Evolutionary conservation across 2,888 invertebrate species (phyloP).

Genomic region (Odiellus spinosus): DNA sequence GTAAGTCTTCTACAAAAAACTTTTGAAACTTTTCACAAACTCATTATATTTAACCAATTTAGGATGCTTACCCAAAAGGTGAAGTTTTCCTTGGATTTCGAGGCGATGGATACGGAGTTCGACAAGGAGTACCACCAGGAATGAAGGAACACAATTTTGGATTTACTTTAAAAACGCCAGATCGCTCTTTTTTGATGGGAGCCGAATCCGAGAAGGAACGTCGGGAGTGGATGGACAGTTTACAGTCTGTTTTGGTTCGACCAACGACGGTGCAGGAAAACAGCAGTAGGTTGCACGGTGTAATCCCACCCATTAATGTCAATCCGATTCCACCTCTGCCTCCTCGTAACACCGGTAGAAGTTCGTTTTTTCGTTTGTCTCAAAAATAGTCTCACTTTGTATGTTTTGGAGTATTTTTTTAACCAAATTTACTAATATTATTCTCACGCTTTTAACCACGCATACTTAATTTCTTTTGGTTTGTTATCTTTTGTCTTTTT

Average conservation of each 20-base stretch:
- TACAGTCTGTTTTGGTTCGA: conserved; percentile 54
- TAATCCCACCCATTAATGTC: too few relatives aligned
- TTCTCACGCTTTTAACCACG: too few relatives aligned
- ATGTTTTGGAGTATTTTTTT: too few relatives aligned
- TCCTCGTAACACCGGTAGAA: too few relatives aligned
- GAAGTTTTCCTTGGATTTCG: conserved; percentile 71
- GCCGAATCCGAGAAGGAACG: conserved; percentile 59
- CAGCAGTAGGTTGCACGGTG: conserved; percentile 11
- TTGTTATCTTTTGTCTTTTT: too few relatives aligned
- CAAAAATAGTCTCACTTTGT: too few relatives aligned
- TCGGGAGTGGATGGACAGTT: conserved; percentile 59
- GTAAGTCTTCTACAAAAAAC: too few relatives aligned
- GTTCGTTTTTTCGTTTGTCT: too few relatives aligned
- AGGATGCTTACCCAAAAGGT: conserved; percentile 75
- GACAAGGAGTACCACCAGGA: conserved; percentile 47
- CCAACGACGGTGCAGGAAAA: conserved; percentile 59
- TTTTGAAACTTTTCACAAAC: neutral
- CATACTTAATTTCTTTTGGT: too few relatives aligned
- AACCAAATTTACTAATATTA: too few relatives aligned
- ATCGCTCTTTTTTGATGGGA: conserved; percentile 55
- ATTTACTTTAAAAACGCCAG: conserved; percentile 66
- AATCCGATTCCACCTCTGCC: too few relatives aligned
- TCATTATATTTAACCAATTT: conserved; percentile 11
- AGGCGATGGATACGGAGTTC: conserved; percentile 56
- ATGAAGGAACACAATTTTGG: conserved; percentile 50